Conservation (phyloP, 2,888 invertebrate species). For the Liopterus haemorrhoidalis region DNA sequence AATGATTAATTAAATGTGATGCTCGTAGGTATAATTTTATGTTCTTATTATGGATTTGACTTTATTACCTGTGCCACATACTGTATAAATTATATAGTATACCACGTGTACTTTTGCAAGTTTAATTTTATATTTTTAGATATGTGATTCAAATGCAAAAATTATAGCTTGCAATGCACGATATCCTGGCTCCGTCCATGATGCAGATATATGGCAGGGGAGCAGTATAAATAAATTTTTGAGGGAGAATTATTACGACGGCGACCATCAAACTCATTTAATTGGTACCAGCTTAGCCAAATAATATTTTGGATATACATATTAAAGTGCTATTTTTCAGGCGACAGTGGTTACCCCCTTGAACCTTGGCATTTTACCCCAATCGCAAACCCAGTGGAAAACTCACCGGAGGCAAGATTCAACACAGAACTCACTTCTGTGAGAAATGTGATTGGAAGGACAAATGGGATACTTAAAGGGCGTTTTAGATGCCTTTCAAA, state of each 20-base stretch:
- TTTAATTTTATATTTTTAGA: no score
- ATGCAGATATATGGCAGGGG: slow-evolving; percentile 6
- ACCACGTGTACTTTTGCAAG: no score
- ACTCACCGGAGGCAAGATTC: slow-evolving; percentile 3
- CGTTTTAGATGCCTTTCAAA: slow-evolving; percentile 11
- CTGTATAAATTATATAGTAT: no score
- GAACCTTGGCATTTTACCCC: slow-evolving; percentile 13
- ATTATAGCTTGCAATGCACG: slow-evolving; percentile 10
- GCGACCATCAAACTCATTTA: slow-evolving; percentile 1
- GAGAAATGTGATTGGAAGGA: slow-evolving; percentile 12
- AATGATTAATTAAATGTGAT: no score
- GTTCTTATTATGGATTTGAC: no score
- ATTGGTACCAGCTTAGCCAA: not conserved
- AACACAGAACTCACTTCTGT: slow-evolving; percentile 2
- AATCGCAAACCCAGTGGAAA: slow-evolving; percentile 4
- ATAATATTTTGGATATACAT: no score
- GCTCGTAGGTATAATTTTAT: no score
- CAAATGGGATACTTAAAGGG: slow-evolving; percentile 12
- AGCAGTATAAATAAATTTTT: slow-evolving; percentile 8
- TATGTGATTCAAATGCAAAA: slow-evolving; percentile 10
- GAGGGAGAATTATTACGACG: slow-evolving; percentile 7
- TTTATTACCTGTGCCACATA: no score
- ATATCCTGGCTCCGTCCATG: slow-evolving; percentile 11
- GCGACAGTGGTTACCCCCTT: slow-evolving; percentile 13
- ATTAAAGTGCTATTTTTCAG: not conserved